Conservation (phyloP, 2,888 invertebrate species). For the Pherbina coryleti region DNA sequence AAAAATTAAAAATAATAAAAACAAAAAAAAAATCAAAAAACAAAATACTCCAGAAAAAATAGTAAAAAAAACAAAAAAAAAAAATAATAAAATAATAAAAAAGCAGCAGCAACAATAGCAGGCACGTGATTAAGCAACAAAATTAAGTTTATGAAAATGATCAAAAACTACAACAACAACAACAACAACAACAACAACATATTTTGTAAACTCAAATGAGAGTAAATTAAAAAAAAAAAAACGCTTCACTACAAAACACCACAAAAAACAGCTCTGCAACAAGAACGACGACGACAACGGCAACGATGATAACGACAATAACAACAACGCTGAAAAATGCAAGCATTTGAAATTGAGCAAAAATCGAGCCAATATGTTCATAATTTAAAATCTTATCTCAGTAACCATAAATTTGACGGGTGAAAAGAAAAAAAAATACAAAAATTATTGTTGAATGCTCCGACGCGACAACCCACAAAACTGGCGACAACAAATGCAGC, state of each 20-base stretch:
- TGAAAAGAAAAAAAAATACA: not conserved
- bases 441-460: slow-evolving; percentile 7
- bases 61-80: too few relatives aligned
- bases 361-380: slow-evolving; percentile 19
- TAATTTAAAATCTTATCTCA: slow-evolving; percentile 15
- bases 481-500: not conserved
- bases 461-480: not conserved
- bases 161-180: not conserved
- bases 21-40: too few relatives aligned
- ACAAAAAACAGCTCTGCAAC: not conserved
- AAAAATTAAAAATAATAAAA: too few relatives aligned
- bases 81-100: too few relatives aligned
- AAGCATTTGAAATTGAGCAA: slow-evolving; percentile 20
- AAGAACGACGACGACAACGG: too few relatives aligned
- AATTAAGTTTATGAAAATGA: not conserved
- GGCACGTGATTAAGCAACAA: not conserved
- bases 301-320: not conserved
- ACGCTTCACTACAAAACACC: not conserved
- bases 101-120: not conserved
- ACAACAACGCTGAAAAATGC: not conserved
- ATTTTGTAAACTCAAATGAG: not conserved
- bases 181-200: too few relatives aligned
- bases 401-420: slow-evolving; percentile 26
- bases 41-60: too few relatives aligned
- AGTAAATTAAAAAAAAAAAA: not conserved